Evolutionary conservation across 2,888 invertebrate genomes (phyloP), one percentile per base, ranked within the genome.

Genomic region (Amphipoea lucens): DNA sequence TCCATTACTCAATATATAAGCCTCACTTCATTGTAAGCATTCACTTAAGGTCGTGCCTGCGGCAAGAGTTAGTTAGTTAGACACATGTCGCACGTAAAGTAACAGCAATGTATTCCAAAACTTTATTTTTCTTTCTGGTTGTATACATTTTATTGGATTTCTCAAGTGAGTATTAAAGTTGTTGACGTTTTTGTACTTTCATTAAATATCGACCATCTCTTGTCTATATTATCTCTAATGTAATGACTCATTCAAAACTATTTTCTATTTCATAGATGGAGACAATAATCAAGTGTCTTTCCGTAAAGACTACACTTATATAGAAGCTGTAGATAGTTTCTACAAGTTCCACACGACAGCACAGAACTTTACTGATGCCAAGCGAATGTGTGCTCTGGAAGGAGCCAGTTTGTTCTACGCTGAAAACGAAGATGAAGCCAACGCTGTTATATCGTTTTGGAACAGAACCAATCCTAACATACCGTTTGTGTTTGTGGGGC

Each of bases 321-420:
- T 95, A 76, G 91, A 93, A 17, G 84, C 81, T 1, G 88, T 92
- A 9, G 73, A 91, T 7, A 92, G 92, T 81, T 96, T 96, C 79
- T 96, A 96, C 88, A 96, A 96, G 89, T 89, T 95, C 36, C 94
- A 96, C 76, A 94, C 94, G 0, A 74, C 92, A n/a, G 90, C 90
- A 11, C 93, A 89, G 79, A 90, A 85, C 14, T 96, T 95, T 95
- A 72, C 87, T 17, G 92, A 94, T 3, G 95, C 95, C 0, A 94
- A 92, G 81, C 89, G 82, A 14, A 87, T 83, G 14, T 96, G 96
- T 79, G 90, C 87, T 0, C 62, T 89, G 51, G 96, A 96, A 89
- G 95, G 95, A 0, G 94, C 94, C 2, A 87, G 82, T 17, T 82
- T 96, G 3, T 95, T 94, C 81, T 95, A 94, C 60, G 94, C 96